A percentile compares a stretch with the other conserved stretches of the same genome.
These are phyloP conservation scores for Limnothrissa miodon DNA, from an alignment of 2,113 vertebrate species.

Conservation along the genomic window DNA sequence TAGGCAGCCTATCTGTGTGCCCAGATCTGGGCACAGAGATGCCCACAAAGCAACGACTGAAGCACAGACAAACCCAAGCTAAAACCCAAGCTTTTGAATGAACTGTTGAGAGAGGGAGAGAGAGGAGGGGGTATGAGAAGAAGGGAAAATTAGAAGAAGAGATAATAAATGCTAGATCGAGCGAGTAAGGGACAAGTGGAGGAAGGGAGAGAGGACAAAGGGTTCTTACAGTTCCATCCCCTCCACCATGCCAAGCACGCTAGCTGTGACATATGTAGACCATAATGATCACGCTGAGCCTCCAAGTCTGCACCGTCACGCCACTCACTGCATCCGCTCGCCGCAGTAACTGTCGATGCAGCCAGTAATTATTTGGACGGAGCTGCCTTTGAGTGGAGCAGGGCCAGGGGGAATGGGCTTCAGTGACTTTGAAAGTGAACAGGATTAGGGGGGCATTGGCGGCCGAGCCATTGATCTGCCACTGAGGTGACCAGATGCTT, in stretches of 20 bases:
- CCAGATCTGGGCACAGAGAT: background rate
- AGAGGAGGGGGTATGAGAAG: background rate
- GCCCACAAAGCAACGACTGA: background rate
- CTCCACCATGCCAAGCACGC: background rate
- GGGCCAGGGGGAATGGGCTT: background rate
- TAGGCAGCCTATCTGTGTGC: background rate
- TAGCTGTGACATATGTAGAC: background rate
- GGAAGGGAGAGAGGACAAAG: background rate
- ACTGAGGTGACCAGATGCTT: slow-evolving; percentile 1
- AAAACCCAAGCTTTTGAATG: background rate
- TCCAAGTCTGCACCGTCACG: background rate
- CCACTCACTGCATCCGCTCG: background rate
- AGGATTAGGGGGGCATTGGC: slow-evolving; percentile 23
- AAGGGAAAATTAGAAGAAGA: background rate
- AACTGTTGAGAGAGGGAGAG: background rate
- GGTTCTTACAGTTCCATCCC: background rate
- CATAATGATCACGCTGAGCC: background rate
- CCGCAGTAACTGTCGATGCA: slow-evolving; percentile 1
- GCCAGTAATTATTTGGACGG: slow-evolving; percentile 30
- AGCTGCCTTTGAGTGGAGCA: background rate
- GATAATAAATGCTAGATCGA: background rate
- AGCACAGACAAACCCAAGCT: background rate
- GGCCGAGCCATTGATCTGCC: background rate
- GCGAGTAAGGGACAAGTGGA: background rate
- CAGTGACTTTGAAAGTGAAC: slow-evolving; percentile 15